A percentile compares a stretch with the other conserved stretches of the same genome.
Conservation (phyloP, 1,140 invertebrate genomes). For the Drosophila chauvacae region DNA sequence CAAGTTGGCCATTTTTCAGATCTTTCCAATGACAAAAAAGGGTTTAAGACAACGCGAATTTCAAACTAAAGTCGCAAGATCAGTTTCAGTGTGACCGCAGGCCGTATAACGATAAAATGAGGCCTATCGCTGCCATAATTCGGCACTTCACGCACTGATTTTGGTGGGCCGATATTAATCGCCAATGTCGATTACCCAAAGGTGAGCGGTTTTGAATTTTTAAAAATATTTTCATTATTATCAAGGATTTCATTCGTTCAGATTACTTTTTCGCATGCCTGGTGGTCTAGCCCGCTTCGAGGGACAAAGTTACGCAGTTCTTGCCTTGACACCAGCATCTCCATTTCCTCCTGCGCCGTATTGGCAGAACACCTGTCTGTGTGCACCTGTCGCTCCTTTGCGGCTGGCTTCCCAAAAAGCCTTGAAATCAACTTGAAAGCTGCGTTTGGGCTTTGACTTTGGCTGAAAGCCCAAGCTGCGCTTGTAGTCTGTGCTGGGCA, state of each 20-base stretch:
- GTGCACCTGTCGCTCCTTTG: slow-evolving; percentile 14
- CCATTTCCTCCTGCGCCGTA: neutral
- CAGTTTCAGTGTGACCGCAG: neutral
- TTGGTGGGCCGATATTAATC: neutral
- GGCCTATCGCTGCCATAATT: neutral
- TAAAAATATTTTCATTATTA: neutral
- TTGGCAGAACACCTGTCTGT: neutral
- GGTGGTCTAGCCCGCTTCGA: neutral
- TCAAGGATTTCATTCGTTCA: neutral
- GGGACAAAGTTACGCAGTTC: neutral
- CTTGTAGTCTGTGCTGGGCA: slow-evolving; percentile 33
- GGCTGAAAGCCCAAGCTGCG: slow-evolving; percentile 23
- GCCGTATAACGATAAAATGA: neutral
- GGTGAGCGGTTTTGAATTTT: neutral
- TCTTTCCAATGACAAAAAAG: neutral
- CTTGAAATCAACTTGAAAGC: slow-evolving; percentile 18
- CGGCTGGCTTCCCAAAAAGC: neutral
- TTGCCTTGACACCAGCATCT: neutral
- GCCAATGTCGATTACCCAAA: neutral
- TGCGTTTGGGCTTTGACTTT: slow-evolving; percentile 15
- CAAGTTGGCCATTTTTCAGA: slow-evolving; percentile 29
- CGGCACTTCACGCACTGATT: neutral
- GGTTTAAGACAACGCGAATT: neutral
- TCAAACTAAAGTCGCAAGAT: neutral
- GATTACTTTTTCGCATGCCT: too few species aligned